These are phyloP conservation scores for Epistrophe grossulariae DNA, from an alignment of 2,888 invertebrate species.

Conservation along the genomic window DNA sequence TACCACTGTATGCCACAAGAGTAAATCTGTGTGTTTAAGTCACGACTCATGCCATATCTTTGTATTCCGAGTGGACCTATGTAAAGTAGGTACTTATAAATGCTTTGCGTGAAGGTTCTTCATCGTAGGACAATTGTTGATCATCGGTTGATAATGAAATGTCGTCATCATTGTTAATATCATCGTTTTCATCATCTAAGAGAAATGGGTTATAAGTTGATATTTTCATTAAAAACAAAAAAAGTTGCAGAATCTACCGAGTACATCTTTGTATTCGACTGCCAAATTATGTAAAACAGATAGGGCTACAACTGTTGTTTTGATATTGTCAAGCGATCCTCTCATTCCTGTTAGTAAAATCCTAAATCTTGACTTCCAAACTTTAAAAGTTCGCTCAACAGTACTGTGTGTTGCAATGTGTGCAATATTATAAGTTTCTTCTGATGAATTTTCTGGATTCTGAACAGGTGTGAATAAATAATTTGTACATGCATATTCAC, in stretches of 20 bases:
- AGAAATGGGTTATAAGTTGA: not conserved
- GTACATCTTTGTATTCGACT: conserved; percentile 8
- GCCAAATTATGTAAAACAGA: conserved; percentile 12
- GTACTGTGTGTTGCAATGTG: not conserved
- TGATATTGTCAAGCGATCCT: conserved; percentile 13
- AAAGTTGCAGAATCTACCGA: not conserved
- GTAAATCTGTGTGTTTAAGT: not conserved
- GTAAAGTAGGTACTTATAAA: not conserved
- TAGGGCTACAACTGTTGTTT: conserved; percentile 1
- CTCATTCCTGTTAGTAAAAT: conserved; percentile 23
- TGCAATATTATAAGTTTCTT: conserved; percentile 9
- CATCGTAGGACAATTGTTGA: not conserved
- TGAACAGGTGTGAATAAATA: conserved; percentile 5
- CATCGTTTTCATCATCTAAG: not conserved
- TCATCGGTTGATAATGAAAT: not conserved
- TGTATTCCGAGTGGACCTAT: not conserved
- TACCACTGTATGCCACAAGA: too few species aligned
- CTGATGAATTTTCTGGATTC: not conserved
- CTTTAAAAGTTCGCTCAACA: not conserved
- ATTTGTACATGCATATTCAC: not conserved
- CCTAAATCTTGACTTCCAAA: conserved; percentile 24
- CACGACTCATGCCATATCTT: not conserved
- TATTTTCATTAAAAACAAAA: not conserved
- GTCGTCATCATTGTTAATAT: not conserved
- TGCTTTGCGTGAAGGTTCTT: not conserved